Conservation (phyloP, 2,113 vertebrate genomes). For the Cynoglossus semilaevis region DNA sequence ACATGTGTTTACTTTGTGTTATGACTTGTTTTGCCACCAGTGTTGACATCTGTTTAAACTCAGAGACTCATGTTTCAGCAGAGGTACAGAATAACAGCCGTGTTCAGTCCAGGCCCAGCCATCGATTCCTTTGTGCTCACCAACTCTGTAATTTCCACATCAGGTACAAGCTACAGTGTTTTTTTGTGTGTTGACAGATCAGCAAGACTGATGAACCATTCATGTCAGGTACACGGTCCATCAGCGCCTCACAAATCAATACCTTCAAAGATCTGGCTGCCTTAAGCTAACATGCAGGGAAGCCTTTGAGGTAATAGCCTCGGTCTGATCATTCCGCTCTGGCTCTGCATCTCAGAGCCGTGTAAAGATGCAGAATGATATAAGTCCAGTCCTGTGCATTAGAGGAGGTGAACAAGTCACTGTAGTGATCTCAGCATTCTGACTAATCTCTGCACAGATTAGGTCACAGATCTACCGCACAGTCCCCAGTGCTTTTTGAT, state of each 20-base stretch:
- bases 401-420: constrained; percentile 27
- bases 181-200: constrained; percentile 38
- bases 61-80: constrained; percentile 30
- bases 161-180: constrained; percentile 17
- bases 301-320: constrained; percentile 22
- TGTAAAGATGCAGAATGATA: background rate
- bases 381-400: too few relatives aligned
- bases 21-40: constrained; percentile 11
- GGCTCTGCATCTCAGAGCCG: constrained; percentile 16
- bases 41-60: constrained; percentile 32
- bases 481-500: constrained; percentile 26
- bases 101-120: constrained; percentile 37
- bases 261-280: constrained; percentile 23
- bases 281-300: constrained; percentile 6
- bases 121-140: constrained; percentile 47
- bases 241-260: constrained; percentile 46
- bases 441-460: constrained; percentile 23
- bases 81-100: constrained; percentile 28
- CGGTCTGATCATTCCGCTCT: constrained; percentile 29
- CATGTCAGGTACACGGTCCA: constrained; percentile 18
- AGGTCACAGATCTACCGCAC: constrained; percentile 14
- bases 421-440: constrained; percentile 21
- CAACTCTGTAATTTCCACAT: constrained; percentile 40
- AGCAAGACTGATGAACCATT: constrained; percentile 13
- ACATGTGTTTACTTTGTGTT: constrained; percentile 36